Conservation (phyloP, 2,888 invertebrate genomes). For the Agriopis marginaria region DNA sequence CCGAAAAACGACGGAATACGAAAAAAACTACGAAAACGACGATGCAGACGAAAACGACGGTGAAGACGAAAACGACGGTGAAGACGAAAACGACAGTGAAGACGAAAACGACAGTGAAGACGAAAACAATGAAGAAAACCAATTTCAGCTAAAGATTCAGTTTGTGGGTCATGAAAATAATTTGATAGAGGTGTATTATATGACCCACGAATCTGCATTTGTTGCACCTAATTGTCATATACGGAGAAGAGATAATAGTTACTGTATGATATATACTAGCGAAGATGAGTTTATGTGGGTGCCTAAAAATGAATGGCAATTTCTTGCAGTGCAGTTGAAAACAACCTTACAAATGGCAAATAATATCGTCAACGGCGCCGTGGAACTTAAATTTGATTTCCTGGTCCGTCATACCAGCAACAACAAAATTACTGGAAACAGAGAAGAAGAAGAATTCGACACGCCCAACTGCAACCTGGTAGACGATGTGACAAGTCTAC, state of each 20-base stretch:
- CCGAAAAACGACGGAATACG: too few relatives aligned
- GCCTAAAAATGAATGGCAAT: background rate
- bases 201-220: background rate
- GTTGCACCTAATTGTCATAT: background rate
- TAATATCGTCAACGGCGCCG: too few relatives aligned
- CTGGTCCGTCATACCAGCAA: background rate
- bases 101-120: too few relatives aligned
- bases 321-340: background rate
- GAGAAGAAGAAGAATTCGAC: background rate
- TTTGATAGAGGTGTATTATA: constrained; percentile 1
- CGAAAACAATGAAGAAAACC: background rate
- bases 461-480: background rate
- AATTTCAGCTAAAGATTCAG: background rate
- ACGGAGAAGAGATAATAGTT: background rate
- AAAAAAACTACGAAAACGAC: too few relatives aligned
- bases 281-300: background rate
- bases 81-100: too few relatives aligned
- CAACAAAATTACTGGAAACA: background rate
- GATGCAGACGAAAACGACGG: too few relatives aligned
- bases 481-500: constrained; percentile 5
- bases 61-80: too few relatives aligned
- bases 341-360: background rate
- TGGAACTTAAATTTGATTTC: background rate
- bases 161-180: background rate
- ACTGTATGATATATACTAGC: too few relatives aligned